Evolutionary conservation across 1,140 invertebrate genomes (phyloP).

Genomic region (Drosophila guanche): DNA sequence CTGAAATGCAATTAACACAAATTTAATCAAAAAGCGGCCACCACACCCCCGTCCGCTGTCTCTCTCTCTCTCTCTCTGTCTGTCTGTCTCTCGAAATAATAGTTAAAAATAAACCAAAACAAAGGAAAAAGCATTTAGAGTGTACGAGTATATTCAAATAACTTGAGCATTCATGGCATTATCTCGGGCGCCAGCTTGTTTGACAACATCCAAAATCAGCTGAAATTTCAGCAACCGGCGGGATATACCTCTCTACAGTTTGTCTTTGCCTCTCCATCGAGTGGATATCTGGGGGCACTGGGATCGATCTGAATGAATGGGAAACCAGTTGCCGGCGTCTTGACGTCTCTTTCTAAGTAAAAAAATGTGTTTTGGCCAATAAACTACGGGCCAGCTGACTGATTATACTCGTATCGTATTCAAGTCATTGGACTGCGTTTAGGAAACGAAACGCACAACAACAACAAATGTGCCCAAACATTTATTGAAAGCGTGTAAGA

Average conservation of each 20-base stretch:
- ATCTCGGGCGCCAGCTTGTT: slow-evolving; percentile 16
- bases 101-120: slow-evolving; percentile 50
- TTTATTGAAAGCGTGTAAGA: slow-evolving; percentile 40
- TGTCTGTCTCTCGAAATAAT: slow-evolving; percentile 31
- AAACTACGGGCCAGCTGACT: slow-evolving; percentile 32
- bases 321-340: slow-evolving; percentile 52
- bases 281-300: slow-evolving; percentile 2
- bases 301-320: slow-evolving; percentile 4
- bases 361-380: slow-evolving; percentile 29
- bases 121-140: slow-evolving; percentile 27
- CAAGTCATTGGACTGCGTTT: slow-evolving; percentile 56
- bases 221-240: slow-evolving; percentile 16
- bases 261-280: neutral
- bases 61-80: slow-evolving; percentile 27
- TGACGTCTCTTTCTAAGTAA: slow-evolving; percentile 36
- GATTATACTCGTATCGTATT: slow-evolving; percentile 25
- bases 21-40: slow-evolving; percentile 25
- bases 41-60: slow-evolving; percentile 6
- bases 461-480: slow-evolving; percentile 36
- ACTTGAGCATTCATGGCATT: slow-evolving; percentile 8
- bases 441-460: slow-evolving; percentile 49
- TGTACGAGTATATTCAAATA: neutral
- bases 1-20: slow-evolving; percentile 29
- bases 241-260: neutral
- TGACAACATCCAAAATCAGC: slow-evolving; percentile 48